Evolutionary conservation across 1,140 invertebrate genomes (phyloP).

Genomic region (Brachionus plicatilis): DNA sequence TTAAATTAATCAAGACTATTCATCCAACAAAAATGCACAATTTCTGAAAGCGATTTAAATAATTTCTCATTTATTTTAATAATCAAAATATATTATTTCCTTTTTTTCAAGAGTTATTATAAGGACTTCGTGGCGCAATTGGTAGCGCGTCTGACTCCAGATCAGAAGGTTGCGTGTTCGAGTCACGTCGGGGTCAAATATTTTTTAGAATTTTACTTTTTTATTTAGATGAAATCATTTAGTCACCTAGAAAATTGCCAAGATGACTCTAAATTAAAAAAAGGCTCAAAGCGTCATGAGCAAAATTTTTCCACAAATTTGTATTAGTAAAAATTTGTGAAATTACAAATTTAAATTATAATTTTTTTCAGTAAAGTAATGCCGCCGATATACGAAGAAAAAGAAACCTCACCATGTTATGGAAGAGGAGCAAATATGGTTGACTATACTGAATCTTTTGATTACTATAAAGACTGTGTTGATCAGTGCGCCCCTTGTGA

Average conservation of each 20-base stretch:
- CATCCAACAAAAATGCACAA: no score
- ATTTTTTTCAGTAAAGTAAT: background rate
- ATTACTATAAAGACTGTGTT: background rate
- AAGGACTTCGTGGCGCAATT: slow-evolving; percentile 41
- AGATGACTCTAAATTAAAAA: background rate
- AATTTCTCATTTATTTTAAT: no score
- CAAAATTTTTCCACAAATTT: background rate
- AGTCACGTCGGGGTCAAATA: slow-evolving; percentile 41
- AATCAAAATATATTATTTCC: background rate
- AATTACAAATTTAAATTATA: background rate
- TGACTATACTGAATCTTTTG: background rate
- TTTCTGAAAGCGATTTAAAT: no score
- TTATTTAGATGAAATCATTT: background rate
- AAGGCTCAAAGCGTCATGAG: background rate
- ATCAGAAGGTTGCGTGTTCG: slow-evolving; percentile 42
- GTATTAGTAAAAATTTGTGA: background rate
- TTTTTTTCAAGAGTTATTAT: background rate
- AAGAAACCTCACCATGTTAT: background rate
- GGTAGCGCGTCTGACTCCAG: slow-evolving; percentile 42
- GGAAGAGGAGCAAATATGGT: background rate
- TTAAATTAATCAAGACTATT: no score
- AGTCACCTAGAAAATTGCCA: background rate
- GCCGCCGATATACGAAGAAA: background rate
- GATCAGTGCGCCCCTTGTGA: background rate
- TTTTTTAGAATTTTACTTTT: background rate